phyloP scores from a whole-genome alignment of 2,888 invertebrate species.

The Gisinianus flammeolus region DNA sequence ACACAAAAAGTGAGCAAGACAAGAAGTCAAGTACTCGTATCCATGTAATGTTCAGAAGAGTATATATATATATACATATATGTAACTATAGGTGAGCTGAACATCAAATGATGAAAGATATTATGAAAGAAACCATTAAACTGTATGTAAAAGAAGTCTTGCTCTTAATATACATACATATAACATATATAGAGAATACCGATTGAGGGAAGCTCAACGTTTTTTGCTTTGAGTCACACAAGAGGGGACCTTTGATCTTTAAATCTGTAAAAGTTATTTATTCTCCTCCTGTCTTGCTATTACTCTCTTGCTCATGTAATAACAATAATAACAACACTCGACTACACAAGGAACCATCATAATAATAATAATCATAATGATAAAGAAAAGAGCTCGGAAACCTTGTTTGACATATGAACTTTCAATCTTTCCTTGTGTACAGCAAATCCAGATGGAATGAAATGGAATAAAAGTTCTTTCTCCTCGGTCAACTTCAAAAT shows the following conservation, averaged over 20 bases:
- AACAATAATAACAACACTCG: neutral
- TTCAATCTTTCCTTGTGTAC: too few relatives aligned
- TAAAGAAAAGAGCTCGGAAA: neutral
- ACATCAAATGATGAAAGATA: too few relatives aligned
- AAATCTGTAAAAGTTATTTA: neutral
- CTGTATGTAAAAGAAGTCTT: too few relatives aligned
- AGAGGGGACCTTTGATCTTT: neutral
- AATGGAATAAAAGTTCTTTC: too few relatives aligned
- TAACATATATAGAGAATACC: neutral
- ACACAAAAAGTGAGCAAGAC: neutral
- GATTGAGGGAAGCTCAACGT: neutral
- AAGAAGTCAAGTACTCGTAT: conserved; percentile 3
- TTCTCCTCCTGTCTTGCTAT: neutral
- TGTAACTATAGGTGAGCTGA: neutral
- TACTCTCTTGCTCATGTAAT: neutral
- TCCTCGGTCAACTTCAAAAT: too few relatives aligned
- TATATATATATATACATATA: neutral
- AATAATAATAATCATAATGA: neutral
- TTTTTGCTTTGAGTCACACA: conserved; percentile 15
- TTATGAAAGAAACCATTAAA: too few relatives aligned
- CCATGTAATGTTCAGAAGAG: neutral
- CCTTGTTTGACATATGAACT: too few relatives aligned
- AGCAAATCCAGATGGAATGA: too few relatives aligned
- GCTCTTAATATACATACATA: neutral
- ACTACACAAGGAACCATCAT: neutral